These are phyloP conservation scores for Athalia cordata DNA, from an alignment of 2,888 invertebrate species.

Conservation along the genomic window DNA sequence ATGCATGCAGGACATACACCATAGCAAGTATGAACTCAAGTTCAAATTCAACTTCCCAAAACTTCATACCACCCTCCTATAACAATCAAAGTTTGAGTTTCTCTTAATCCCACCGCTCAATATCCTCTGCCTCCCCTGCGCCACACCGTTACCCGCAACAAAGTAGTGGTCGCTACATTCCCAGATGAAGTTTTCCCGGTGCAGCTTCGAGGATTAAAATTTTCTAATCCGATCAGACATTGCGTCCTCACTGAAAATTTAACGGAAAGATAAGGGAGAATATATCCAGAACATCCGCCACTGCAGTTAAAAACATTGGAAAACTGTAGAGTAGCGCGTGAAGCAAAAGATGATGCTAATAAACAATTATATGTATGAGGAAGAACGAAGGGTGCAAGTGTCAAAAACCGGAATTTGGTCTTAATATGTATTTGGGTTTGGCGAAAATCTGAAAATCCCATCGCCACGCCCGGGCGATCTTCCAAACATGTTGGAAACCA, in stretches of 20 bases:
- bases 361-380: too few species aligned
- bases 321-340: too few species aligned
- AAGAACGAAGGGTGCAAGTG: neutral
- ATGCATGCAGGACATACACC: neutral
- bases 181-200: too few species aligned
- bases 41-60: constrained; percentile 53
- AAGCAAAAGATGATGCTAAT: too few species aligned
- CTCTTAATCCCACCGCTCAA: constrained; percentile 68
- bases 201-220: too few species aligned
- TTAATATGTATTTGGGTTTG: neutral
- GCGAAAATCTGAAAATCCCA: constrained; percentile 7
- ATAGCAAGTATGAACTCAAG: neutral
- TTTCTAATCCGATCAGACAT: too few species aligned
- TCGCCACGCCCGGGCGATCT: constrained; percentile 21
- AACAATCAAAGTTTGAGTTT: constrained; percentile 71
- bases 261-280: too few species aligned
- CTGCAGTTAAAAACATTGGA: too few species aligned
- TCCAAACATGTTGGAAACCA: constrained; percentile 29
- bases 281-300: too few species aligned
- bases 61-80: constrained; percentile 68
- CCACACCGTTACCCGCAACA: constrained; percentile 8
- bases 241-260: too few species aligned
- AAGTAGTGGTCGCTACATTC: too few species aligned
- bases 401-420: neutral
- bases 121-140: constrained; percentile 60